These are phyloP conservation scores for Myopa tessellatipennis DNA, from an alignment of 2,888 invertebrate species.

Conservation along the genomic window DNA sequence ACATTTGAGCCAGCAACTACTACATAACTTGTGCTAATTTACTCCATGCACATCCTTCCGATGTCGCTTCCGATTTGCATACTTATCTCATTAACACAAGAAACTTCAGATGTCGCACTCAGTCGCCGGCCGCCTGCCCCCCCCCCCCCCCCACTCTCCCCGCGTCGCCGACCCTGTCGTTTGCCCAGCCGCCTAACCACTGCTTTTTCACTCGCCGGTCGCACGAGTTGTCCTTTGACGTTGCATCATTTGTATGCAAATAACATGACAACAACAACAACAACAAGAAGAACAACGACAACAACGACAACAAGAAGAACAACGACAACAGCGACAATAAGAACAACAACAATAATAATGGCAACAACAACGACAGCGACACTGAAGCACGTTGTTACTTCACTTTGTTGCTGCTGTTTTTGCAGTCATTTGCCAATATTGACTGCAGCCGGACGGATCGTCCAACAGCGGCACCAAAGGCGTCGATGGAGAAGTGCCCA, in stretches of 20 bases:
- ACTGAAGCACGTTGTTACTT: not conserved
- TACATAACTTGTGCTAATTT: conserved; percentile 22
- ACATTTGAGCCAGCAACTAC: conserved; percentile 6
- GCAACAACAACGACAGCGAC: not conserved
- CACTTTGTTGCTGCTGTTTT: not conserved
- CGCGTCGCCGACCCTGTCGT: not conserved
- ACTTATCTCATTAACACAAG: conserved; percentile 40
- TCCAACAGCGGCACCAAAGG: not conserved
- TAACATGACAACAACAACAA: conserved; percentile 20
- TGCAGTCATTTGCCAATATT: conserved; percentile 32
- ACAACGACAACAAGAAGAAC: not conserved
- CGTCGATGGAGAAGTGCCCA: not conserved
- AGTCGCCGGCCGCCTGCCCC: not conserved
- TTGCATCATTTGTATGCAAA: conserved; percentile 41
- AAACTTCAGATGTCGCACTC: conserved; percentile 31
- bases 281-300: not conserved
- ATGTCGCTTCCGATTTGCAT: conserved; percentile 36
- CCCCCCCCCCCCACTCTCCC: not conserved
- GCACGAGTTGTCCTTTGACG: conserved; percentile 13
- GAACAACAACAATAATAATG: not conserved
- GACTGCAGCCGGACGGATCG: conserved; percentile 19
- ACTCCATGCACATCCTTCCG: conserved; percentile 26
- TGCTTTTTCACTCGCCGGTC: not conserved
- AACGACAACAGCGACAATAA: not conserved
- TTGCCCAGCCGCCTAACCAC: not conserved